Percentiles rank a stretch among this genome's conserved stretches.
Evolutionary conservation across 2,797 vertebrate species (phyloP).

Genomic region (Taeniopygia guttata): DNA sequence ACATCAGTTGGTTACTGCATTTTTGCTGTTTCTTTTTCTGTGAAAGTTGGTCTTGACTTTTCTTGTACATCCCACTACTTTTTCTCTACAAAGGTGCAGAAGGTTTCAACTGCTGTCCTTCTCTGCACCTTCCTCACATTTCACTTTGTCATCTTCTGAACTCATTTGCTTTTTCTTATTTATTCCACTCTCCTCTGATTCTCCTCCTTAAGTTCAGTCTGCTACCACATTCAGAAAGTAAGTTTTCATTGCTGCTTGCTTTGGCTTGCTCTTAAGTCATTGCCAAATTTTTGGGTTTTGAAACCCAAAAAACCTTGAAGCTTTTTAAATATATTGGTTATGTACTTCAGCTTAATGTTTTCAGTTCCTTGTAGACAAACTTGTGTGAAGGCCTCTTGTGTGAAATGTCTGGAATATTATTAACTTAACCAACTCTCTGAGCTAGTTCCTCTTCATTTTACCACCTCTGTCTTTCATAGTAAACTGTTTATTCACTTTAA

Average conservation of each 20-base stretch:
- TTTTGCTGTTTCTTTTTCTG: not conserved
- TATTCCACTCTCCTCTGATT: not conserved
- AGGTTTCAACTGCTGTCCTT: not conserved
- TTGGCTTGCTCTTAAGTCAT: not conserved
- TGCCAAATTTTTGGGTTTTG: not conserved
- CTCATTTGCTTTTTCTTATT: not conserved
- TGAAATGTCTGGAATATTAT: not conserved
- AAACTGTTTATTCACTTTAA: not conserved
- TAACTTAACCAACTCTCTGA: not conserved
- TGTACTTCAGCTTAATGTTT: not conserved
- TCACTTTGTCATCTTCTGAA: not conserved
- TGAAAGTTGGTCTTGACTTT: not conserved
- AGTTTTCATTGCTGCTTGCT: not conserved
- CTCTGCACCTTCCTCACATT: not conserved
- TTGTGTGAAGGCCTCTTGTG: not conserved
- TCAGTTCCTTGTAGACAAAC: not conserved
- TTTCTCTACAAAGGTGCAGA: not conserved
- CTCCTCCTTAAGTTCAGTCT: not conserved
- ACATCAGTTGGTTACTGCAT: not conserved
- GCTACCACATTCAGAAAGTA: not conserved
- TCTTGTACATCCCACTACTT: not conserved
- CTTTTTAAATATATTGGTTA: not conserved
- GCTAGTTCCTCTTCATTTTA: not conserved
- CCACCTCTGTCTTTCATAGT: not conserved
- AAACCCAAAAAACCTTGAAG: too few species aligned